phyloP scores from a whole-genome alignment of 2,888 invertebrate genomes.

The Oxyscelio sp. region DNA sequence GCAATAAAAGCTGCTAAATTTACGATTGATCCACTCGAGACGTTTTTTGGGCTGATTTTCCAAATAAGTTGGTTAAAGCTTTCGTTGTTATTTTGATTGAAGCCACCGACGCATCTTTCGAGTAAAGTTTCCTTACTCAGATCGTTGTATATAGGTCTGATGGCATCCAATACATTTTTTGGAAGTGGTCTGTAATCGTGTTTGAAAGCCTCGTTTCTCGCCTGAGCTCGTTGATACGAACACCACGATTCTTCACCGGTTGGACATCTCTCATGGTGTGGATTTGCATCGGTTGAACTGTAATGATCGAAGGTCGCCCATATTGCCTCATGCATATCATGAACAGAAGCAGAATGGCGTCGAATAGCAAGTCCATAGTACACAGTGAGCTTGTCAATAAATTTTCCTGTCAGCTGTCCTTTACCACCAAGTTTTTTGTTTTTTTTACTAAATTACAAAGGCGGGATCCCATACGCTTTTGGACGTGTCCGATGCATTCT shows the following conservation, averaged over 20 bases:
- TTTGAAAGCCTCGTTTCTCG: not conserved
- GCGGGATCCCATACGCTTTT: too few species aligned
- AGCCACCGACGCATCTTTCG: constrained; percentile 54
- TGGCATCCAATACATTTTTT: constrained; percentile 14
- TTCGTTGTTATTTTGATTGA: constrained; percentile 57
- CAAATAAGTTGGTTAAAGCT: constrained; percentile 77
- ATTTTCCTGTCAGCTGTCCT: not conserved
- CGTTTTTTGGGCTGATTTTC: constrained; percentile 78
- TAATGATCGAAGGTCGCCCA: not conserved
- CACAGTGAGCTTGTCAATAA: not conserved
- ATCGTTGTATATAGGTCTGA: constrained; percentile 39
- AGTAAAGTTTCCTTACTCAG: constrained; percentile 36
- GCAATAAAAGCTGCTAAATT: not conserved
- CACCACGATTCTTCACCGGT: not conserved
- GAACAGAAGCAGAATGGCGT: not conserved
- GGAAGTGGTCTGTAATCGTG: not conserved
- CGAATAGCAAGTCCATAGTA: not conserved
- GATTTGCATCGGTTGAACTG: not conserved
- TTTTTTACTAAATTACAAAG: constrained; percentile 4
- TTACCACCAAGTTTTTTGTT: constrained; percentile 23
- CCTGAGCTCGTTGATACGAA: not conserved
- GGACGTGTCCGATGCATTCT: too few species aligned
- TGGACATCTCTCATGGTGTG: not conserved
- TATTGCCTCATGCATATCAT: not conserved
- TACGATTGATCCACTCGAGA: not conserved